These are phyloP conservation scores for Pao palembangensis DNA, from an alignment of 2,113 vertebrate genomes.

Conservation along the genomic window DNA sequence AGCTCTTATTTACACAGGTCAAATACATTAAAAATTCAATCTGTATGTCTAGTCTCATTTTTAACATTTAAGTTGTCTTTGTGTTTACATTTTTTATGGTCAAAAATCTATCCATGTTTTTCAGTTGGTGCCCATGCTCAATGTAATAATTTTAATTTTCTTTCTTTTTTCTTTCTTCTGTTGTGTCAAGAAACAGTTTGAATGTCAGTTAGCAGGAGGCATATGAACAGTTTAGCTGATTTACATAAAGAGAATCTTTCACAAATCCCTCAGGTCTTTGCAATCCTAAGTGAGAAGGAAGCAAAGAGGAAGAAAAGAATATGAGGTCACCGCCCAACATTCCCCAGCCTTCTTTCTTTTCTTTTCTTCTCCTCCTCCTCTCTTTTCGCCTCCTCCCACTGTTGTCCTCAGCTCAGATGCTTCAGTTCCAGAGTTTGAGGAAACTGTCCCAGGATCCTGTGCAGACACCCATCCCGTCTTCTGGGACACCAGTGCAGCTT, in stretches of 20 bases:
- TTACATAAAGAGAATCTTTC: conserved; percentile 39
- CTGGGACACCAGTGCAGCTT: conserved; percentile 94
- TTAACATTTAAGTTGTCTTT: conserved; percentile 11
- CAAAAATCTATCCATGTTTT: too few relatives aligned
- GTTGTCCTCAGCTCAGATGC: background rate
- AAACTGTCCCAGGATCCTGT: conserved; percentile 99
- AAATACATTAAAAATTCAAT: conserved; percentile 52
- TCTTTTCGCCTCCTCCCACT: background rate
- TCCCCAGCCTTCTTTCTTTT: conserved; percentile 1
- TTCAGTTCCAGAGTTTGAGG: conserved; percentile 83
- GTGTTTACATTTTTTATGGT: conserved; percentile 24
- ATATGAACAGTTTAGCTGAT: conserved; percentile 28
- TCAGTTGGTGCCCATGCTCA: conserved; percentile 33
- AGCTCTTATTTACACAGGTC: conserved; percentile 40
- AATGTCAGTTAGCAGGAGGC: conserved; percentile 25
- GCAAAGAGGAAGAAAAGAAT: conserved; percentile 19
- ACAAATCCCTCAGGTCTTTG: conserved; percentile 22
- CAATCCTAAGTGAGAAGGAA: conserved; percentile 46
- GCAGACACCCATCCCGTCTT: conserved; percentile 94
- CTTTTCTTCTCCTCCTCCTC: conserved; percentile 1
- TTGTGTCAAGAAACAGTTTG: conserved; percentile 24
- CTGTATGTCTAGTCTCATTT: conserved; percentile 43
- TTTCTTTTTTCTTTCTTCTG: background rate
- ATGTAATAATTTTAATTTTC: conserved; percentile 33
- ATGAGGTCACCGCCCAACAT: conserved; percentile 11